Evolutionary conservation across 2,888 invertebrate genomes (phyloP), one percentile per base, ranked within the genome.

Genomic region (Phengaris alcon): DNA sequence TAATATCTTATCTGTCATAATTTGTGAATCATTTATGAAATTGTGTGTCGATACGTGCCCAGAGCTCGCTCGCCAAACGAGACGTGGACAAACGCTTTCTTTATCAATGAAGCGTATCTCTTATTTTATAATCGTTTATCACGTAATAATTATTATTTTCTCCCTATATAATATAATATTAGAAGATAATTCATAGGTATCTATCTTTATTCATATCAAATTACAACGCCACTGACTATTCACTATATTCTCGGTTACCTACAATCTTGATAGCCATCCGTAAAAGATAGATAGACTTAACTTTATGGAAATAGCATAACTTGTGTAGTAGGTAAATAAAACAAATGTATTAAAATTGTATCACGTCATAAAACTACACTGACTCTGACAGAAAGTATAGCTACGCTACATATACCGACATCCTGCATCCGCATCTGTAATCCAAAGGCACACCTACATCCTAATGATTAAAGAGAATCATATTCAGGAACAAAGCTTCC

Each of bases 51-150:
- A 79, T 79, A 79, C 76, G 72, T 80, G 84, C 81, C 82, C 80
- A 81, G 13, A 6, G 12, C 10, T 7, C 35, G 12, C 10, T 7
- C 35, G 52, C 52, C 80, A 77, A 74, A 81, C 79, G 75, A 80
- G 76, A 84, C 84, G 83, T 84, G 84, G 81, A 79, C 79, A 82
- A 81, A 81, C 79, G 82, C 76, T 78, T 79, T 79, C 77, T 77
- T 77, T 77, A 77, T 77, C 77, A 76, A 75, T 77, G 73, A 77
- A 76, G 55, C 76, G 68, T 72, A 75, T 57, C 76, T 68, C 70
- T 75, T 51, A 35, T 70, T 57, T 74, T 74, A 77, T 74, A 79
- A 79, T 52, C 64, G 35, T 64, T 64, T 72, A 72, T 72, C 72
- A 72, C 72, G 72, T 72, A 72, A 52, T 70, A 35, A 70, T 51